A percentile compares a stretch with the other conserved stretches of the same genome.
phyloP scores from a whole-genome alignment of 1,140 invertebrate genomes.

The Atta colombica region DNA sequence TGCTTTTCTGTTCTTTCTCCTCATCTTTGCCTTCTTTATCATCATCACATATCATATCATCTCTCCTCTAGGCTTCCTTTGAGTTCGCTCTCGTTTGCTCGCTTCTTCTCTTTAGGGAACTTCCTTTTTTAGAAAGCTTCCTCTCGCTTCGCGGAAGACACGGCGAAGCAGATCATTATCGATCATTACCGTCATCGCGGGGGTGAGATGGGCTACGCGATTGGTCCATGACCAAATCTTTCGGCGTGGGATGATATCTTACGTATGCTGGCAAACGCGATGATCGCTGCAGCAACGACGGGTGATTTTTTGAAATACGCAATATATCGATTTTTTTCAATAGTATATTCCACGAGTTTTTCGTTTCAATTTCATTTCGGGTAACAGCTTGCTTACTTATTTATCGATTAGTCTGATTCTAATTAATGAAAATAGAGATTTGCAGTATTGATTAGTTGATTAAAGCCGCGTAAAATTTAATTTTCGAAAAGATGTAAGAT shows the following conservation, averaged over 20 bases:
- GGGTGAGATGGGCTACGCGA: constrained; percentile 71
- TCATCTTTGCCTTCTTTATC: constrained; percentile 5
- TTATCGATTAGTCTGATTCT: neutral
- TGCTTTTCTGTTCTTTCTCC: neutral
- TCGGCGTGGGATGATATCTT: constrained; percentile 36
- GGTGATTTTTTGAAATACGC: neutral
- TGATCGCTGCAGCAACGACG: neutral
- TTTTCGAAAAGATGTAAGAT: no score
- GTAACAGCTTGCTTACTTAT: neutral
- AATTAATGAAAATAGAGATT: no score
- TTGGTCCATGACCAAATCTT: constrained; percentile 60
- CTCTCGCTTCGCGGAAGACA: neutral
- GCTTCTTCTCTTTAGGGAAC: constrained; percentile 20
- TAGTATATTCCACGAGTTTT: neutral
- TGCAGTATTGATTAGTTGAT: no score
- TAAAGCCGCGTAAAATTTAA: no score
- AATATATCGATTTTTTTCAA: neutral
- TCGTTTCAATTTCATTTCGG: neutral
- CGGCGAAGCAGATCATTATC: constrained; percentile 42
- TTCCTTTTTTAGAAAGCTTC: neutral
- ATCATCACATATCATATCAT: constrained; percentile 51
- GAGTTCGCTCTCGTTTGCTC: constrained; percentile 43
- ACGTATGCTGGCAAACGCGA: constrained; percentile 39
- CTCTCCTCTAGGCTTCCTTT: constrained; percentile 41
- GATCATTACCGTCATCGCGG: constrained; percentile 65